These are phyloP conservation scores for Eremophila alpestris DNA, from an alignment of 2,797 vertebrate genomes.

Conservation along the genomic window DNA sequence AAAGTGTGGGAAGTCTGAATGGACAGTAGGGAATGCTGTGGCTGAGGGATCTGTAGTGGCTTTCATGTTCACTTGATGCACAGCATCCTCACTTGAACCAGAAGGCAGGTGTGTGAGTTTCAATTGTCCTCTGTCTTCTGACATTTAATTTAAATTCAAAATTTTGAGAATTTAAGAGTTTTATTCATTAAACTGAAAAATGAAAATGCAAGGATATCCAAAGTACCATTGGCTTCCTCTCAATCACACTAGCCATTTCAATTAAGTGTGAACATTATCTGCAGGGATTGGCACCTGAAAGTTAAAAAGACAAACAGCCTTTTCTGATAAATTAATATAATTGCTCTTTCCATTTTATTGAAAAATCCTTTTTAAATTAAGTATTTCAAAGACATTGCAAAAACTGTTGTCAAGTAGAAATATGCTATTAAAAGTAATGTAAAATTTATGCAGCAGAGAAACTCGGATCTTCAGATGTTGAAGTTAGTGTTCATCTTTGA, in stretches of 20 bases:
- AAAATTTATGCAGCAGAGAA: not conserved
- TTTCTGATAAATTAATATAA: not conserved
- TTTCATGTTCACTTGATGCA: not conserved
- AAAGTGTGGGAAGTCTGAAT: not conserved
- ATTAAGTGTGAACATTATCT: slow-evolving; percentile 4
- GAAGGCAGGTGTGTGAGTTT: not conserved
- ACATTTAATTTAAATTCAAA: not conserved
- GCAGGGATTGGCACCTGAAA: not conserved
- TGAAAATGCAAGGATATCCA: not conserved
- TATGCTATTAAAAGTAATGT: not conserved
- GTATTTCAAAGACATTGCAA: not conserved
- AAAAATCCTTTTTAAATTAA: slow-evolving; percentile 27
- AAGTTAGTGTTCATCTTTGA: not conserved
- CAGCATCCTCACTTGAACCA: not conserved
- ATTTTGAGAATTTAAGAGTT: not conserved
- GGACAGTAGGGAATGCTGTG: not conserved
- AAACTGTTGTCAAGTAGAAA: slow-evolving; percentile 7
- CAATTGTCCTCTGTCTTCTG: not conserved
- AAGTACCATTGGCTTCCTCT: not conserved
- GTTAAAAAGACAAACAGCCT: slow-evolving; percentile 26
- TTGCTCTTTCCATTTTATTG: slow-evolving; percentile 28
- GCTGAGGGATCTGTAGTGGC: not conserved
- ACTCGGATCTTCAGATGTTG: not conserved
- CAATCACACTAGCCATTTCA: not conserved
- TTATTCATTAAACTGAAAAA: slow-evolving; percentile 1